Percentiles rank a stretch among this genome's conserved stretches.
phyloP scores from a whole-genome alignment of 2,113 vertebrate genomes.

The Castor canadensis region DNA sequence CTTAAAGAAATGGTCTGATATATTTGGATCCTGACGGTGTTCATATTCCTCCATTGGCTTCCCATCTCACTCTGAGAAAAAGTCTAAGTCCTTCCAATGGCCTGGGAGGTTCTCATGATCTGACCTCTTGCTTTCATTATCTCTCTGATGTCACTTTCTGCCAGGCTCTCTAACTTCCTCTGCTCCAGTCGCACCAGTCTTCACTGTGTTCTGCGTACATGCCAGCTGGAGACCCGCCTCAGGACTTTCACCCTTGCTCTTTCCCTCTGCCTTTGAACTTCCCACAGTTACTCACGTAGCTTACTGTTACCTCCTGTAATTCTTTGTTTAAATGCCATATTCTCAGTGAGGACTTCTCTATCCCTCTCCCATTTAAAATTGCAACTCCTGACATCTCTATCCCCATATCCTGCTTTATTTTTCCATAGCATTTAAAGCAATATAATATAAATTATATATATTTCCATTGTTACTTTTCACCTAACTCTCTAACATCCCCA shows the following conservation, averaged over 20 bases:
- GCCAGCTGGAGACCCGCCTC: background rate
- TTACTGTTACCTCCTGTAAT: background rate
- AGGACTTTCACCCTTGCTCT: background rate
- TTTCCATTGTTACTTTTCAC: background rate
- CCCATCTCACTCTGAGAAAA: background rate
- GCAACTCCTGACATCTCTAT: background rate
- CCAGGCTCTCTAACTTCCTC: background rate
- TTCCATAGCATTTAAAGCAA: background rate
- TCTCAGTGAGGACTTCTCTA: background rate
- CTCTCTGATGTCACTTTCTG: background rate
- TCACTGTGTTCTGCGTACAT: background rate
- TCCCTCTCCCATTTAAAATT: background rate
- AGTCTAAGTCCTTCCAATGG: background rate
- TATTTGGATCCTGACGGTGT: background rate
- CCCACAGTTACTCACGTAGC: background rate
- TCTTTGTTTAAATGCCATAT: background rate
- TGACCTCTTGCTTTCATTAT: background rate
- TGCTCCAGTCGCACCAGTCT: background rate
- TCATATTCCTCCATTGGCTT: background rate
- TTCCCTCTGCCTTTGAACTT: constrained; percentile 30
- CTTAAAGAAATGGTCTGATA: background rate
- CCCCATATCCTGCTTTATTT: background rate
- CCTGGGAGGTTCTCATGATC: background rate
- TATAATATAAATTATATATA: background rate
- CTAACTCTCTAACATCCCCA: background rate